Evolutionary conservation across 92 coral and sea anemone species (phyloP), one percentile per base, ranked within the genome.

Genomic region (Epizoanthus illoricatus): DNA sequence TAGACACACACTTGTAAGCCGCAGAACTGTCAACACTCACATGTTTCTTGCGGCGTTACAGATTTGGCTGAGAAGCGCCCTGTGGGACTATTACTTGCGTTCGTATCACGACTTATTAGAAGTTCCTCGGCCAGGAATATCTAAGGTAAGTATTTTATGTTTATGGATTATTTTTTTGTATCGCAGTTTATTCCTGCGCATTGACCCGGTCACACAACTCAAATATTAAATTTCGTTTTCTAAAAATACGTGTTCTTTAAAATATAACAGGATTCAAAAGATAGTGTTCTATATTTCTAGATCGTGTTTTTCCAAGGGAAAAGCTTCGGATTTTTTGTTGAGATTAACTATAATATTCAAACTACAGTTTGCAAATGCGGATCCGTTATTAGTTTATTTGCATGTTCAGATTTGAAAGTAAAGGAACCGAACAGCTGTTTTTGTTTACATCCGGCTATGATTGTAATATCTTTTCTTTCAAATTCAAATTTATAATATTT

Each of bases 51-150:
- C 85, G 18, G 81, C 90, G 5, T 41, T 90, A 7, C 98, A 94
- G 24, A 84, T 94, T 42, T 76, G 91, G 47, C 76, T 87, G 5
- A 90, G 98, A 24, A 90, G 94, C 33, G 87, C 84, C 4, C 85
- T 92, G 47, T 94, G 98, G 97, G 98, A 94, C 73, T 92, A 85
- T 68, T 94, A 86, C 59, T 39, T 92, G 2, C 92, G 88, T 20
- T 86, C 91, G 24, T 94, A 94, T 80, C 92, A 90, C 65, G 89
- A 91, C 9, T 90, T 94, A 65, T 79, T 94, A 19, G 98, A 94
- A 78, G 86, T 71, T 61, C 91, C 87, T 59, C 86, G 79, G 23
- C 90, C 91, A 21, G 88, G 90, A 15, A 80, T 90, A 43, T 90
- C 98, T 2, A 89, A 85, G 86, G 98, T 94, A 86, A 79, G 97